These are phyloP conservation scores for Gadus chalcogrammus DNA, from an alignment of 2,113 vertebrate species.

Conservation along the genomic window DNA sequence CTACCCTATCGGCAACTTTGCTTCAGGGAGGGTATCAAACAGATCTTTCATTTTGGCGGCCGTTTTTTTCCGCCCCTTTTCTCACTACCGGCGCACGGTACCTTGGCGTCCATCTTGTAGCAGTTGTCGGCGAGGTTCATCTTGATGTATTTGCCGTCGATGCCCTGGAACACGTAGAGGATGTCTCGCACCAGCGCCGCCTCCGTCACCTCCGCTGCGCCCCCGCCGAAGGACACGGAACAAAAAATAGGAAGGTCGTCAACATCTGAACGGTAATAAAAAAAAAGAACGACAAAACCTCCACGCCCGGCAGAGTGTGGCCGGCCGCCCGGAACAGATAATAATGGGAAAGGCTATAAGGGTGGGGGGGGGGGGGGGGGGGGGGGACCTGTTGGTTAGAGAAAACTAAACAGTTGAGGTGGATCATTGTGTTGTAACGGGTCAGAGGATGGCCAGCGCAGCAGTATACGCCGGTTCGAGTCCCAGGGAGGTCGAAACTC, in stretches of 20 bases:
- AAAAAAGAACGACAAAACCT: too few relatives aligned
- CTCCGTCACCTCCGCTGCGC: constrained; percentile 83
- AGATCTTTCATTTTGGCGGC: too few relatives aligned
- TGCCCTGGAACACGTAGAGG: constrained; percentile 97
- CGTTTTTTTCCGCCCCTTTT: too few relatives aligned
- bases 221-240: constrained; percentile 14
- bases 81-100: constrained; percentile 46
- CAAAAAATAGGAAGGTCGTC: background rate
- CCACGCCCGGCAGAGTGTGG: too few relatives aligned
- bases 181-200: constrained; percentile 89
- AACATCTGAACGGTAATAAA: background rate
- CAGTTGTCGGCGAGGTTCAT: constrained; percentile 88
- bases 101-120: constrained; percentile 94
- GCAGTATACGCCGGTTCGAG: too few relatives aligned
- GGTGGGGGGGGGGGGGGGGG: too few relatives aligned
- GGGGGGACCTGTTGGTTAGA: background rate
- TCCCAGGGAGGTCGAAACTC: too few relatives aligned
- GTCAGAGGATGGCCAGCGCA: background rate
- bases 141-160: constrained; percentile 94
- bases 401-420: background rate
- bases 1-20: too few relatives aligned
- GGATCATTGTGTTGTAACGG: background rate
- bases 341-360: background rate
- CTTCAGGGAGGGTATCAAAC: too few relatives aligned
- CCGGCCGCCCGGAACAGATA: background rate